Conservation (phyloP, 2,113 vertebrate genomes). For the Pholis gunnellus region DNA sequence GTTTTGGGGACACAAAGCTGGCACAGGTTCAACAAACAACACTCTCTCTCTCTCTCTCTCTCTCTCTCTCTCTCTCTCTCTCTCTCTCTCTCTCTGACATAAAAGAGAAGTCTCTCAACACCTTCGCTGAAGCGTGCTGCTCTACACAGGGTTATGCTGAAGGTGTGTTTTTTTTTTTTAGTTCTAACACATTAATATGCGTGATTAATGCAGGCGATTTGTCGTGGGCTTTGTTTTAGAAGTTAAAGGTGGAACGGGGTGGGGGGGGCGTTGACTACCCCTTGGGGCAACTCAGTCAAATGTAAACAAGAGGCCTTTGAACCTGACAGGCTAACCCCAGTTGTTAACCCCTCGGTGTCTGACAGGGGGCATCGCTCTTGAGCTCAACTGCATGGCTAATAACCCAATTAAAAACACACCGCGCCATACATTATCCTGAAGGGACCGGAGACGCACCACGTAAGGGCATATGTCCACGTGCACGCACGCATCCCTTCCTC, state of each 20-base stretch:
- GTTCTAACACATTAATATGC: conserved; percentile 54
- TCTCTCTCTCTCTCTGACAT: conserved; percentile 35
- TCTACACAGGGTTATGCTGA: conserved; percentile 18
- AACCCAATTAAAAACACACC: conserved; percentile 83
- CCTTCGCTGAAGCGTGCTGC: conserved; percentile 20
- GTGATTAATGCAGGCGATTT: conserved; percentile 65
- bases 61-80: conserved; percentile 4
- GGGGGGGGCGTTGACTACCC: conserved; percentile 5
- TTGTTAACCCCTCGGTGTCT: conserved; percentile 76
- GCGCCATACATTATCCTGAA: conserved; percentile 70
- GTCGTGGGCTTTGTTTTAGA: conserved; percentile 64
- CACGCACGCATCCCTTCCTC: conserved; percentile 26
- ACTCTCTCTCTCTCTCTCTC: conserved; percentile 26
- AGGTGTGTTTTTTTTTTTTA: conserved; percentile 30
- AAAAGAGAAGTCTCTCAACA: conserved; percentile 40
- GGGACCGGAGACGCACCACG: conserved; percentile 42
- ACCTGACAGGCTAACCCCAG: conserved; percentile 75
- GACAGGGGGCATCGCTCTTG: conserved; percentile 74
- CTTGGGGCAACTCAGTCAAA: conserved; percentile 69
- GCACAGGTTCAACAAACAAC: conserved; percentile 67
- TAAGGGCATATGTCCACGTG: conserved; percentile 18
- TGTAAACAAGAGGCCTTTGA: conserved; percentile 82
- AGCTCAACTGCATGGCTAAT: conserved; percentile 77
- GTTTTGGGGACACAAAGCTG: conserved; percentile 65
- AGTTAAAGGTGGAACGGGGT: conserved; percentile 56